A percentile compares a stretch with the other conserved stretches of the same genome.
phyloP scores from a whole-genome alignment of 1,140 invertebrate genomes.

The Leptopilina clavipes region DNA sequence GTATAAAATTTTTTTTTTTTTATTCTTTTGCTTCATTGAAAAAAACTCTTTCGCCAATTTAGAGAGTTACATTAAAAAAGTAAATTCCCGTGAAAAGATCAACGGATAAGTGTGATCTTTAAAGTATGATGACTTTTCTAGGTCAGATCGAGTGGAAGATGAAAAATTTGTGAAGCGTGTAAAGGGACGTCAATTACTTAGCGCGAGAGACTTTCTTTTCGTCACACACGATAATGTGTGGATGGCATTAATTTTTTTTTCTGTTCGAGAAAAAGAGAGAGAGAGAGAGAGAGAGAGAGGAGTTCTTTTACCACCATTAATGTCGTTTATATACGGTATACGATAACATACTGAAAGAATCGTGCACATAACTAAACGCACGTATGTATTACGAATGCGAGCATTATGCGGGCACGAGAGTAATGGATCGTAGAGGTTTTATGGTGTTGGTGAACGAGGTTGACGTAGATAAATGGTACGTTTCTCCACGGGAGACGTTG shows the following conservation, averaged over 20 bases:
- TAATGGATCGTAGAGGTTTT: constrained; percentile 61
- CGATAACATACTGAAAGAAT: constrained; percentile 47
- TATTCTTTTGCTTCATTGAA: too few relatives aligned
- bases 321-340: constrained; percentile 52
- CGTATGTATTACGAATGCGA: constrained; percentile 52
- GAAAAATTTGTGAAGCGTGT: constrained; percentile 1
- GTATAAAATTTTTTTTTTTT: too few relatives aligned
- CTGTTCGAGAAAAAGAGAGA: too few relatives aligned
- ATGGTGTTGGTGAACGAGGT: constrained; percentile 70
- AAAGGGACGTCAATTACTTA: constrained; percentile 6
- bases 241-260: constrained; percentile 47
- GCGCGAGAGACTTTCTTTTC: constrained; percentile 43
- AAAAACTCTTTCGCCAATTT: too few relatives aligned
- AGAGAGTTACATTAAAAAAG: too few relatives aligned
- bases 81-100: not conserved
- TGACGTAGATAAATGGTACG: constrained; percentile 73
- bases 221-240: constrained; percentile 30
- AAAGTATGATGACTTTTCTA: not conserved
- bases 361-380: constrained; percentile 55
- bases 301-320: constrained; percentile 51
- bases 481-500: constrained; percentile 64
- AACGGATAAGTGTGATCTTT: not conserved
- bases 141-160: not conserved
- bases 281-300: constrained; percentile 38
- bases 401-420: constrained; percentile 55